These are phyloP conservation scores for Eucidaris tribuloides DNA, from an alignment of 35 echinoderm and acorn worm genomes.

Conservation along the genomic window DNA sequence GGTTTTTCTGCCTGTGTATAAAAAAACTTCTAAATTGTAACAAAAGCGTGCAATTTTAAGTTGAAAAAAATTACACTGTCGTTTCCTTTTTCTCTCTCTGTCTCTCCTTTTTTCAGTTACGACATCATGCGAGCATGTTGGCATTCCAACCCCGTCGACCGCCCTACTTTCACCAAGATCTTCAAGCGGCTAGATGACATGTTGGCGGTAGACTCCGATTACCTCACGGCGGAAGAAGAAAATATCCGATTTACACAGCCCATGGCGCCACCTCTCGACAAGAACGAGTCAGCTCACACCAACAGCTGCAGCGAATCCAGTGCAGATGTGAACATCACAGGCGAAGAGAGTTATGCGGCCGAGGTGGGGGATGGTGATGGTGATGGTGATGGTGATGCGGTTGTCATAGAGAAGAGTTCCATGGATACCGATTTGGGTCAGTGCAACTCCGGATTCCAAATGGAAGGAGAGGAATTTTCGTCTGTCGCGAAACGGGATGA, in stretches of 20 bases:
- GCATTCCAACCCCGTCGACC: slow-evolving; percentile 35
- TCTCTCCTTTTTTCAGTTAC: slow-evolving; percentile 14
- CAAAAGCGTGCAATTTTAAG: no score
- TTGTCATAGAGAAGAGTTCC: background rate
- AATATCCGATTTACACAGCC: background rate
- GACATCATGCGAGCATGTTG: slow-evolving; percentile 58
- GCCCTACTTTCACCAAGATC: slow-evolving; percentile 44
- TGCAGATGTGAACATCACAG: slow-evolving; percentile 10
- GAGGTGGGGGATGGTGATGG: no score
- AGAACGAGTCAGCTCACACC: background rate
- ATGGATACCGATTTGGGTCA: slow-evolving; percentile 16
- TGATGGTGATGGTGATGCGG: no score
- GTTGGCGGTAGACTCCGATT: slow-evolving; percentile 38
- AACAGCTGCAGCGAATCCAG: background rate
- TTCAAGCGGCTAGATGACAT: slow-evolving; percentile 48
- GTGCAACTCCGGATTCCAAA: background rate
- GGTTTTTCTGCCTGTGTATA: no score
- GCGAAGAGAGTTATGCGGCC: background rate
- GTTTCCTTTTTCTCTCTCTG: no score
- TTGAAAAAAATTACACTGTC: no score
- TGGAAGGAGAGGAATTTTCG: slow-evolving; percentile 12
- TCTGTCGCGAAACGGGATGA: background rate
- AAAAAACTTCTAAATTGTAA: no score
- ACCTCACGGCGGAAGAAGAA: slow-evolving; percentile 37
- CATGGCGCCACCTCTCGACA: slow-evolving; percentile 2